These are phyloP conservation scores for Linyphia triangularis DNA, from an alignment of 2,888 invertebrate genomes.

Conservation along the genomic window DNA sequence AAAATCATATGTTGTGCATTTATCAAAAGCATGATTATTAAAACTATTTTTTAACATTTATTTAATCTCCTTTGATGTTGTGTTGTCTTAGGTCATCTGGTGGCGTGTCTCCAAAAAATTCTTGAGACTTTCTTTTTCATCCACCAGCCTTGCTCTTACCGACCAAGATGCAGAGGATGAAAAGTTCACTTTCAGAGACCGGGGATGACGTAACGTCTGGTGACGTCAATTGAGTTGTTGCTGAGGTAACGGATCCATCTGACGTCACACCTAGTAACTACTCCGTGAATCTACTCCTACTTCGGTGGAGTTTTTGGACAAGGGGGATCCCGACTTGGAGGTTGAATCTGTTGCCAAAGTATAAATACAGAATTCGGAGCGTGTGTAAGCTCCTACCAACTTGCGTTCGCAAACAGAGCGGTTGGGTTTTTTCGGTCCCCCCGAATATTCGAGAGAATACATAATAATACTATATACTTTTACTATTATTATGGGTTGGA, in stretches of 20 bases:
- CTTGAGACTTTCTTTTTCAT: no score
- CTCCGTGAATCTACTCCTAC: conserved; percentile 29
- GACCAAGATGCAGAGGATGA: neutral
- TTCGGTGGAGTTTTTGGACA: conserved; percentile 35
- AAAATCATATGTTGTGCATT: no score
- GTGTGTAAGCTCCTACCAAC: conserved; percentile 42
- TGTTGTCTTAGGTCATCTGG: no score
- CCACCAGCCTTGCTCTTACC: no score
- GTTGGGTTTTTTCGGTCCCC: conserved; percentile 10
- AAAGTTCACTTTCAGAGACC: neutral
- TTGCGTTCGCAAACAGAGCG: conserved; percentile 16
- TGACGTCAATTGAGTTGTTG: conserved; percentile 52
- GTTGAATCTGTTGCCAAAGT: conserved; percentile 49
- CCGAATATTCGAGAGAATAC: conserved; percentile 4
- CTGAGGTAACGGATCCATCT: conserved; percentile 47
- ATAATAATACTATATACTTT: neutral
- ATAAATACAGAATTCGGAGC: conserved; percentile 57
- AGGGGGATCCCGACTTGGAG: conserved; percentile 6
- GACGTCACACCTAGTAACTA: conserved; percentile 45
- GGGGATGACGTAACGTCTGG: conserved; percentile 14
- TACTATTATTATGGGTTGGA: conserved; percentile 44
- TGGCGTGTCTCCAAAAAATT: no score
- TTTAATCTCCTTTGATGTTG: no score
- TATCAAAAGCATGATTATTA: no score
- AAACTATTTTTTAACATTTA: no score